phyloP scores from a whole-genome alignment of 2,797 vertebrate species.

The Periparus ater region DNA sequence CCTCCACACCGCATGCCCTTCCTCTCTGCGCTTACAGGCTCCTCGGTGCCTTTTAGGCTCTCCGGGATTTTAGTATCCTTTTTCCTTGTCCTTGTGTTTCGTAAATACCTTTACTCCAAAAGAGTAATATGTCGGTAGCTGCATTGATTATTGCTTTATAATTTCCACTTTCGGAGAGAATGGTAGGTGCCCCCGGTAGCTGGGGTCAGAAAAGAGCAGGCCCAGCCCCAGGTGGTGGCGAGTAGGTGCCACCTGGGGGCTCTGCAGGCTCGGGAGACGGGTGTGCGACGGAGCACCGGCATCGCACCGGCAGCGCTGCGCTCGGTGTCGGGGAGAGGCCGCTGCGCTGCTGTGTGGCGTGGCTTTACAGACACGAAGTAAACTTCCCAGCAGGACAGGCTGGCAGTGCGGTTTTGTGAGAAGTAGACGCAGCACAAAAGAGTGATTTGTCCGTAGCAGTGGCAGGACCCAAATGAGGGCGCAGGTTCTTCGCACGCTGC shows the following conservation, averaged over 20 bases:
- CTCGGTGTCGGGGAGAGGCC: background rate
- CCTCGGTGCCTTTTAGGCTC: background rate
- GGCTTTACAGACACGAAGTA: rapidly evolving
- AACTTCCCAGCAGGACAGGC: background rate
- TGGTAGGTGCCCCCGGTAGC: background rate
- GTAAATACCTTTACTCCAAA: background rate
- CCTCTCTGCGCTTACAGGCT: rapidly evolving
- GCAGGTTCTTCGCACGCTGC: background rate
- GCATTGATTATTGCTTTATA: background rate
- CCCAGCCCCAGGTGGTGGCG: constrained; percentile 2
- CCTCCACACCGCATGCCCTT: background rate
- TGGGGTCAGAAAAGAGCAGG: background rate
- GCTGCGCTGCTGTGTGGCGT: background rate
- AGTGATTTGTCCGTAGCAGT: background rate
- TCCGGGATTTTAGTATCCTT: background rate
- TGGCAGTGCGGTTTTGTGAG: background rate
- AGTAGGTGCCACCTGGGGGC: constrained; percentile 52
- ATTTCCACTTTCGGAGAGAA: background rate
- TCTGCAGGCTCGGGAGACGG: constrained; percentile 40
- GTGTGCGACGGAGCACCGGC: background rate
- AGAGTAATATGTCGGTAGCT: rapidly evolving
- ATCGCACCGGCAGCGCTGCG: background rate
- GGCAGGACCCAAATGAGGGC: background rate
- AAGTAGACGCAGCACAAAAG: background rate
- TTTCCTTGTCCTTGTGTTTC: background rate